Evolutionary conservation across 2,113 vertebrate species (phyloP).

Genomic region (Caracal caracal): DNA sequence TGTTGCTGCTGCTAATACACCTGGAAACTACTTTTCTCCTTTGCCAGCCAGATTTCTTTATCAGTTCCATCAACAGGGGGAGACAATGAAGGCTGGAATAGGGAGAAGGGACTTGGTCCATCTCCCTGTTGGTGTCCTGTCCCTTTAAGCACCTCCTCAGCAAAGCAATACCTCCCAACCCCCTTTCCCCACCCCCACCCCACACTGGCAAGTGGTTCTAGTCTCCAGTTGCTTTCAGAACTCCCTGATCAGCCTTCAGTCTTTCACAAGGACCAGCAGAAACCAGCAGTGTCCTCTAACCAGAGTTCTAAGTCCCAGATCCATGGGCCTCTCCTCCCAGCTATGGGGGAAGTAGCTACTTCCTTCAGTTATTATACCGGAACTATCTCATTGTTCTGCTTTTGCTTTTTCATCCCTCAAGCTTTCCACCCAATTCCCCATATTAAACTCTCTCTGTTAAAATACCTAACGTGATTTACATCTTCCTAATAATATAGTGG

Average conservation of each 20-base stretch:
- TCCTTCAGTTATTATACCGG: neutral
- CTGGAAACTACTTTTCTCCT: neutral
- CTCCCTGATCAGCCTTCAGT: neutral
- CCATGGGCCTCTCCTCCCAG: neutral
- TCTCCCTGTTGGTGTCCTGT: neutral
- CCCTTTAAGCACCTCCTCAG: neutral
- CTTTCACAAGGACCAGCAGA: neutral
- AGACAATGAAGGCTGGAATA: neutral
- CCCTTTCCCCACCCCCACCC: neutral
- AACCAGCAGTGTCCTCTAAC: neutral
- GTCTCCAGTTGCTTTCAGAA: neutral
- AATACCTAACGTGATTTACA: neutral
- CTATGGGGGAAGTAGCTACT: neutral
- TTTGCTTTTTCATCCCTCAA: neutral
- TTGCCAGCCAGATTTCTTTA: neutral
- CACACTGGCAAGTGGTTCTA: neutral
- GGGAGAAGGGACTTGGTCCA: neutral
- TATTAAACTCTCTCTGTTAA: slow-evolving; percentile 5
- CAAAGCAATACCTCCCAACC: neutral
- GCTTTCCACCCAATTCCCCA: neutral
- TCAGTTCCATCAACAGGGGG: neutral
- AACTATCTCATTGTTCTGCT: neutral
- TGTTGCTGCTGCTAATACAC: neutral
- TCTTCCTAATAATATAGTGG: neutral
- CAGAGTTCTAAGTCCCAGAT: neutral